Base-by-base conservation (phyloP, 2,888 invertebrate genomes). In the Zaprionus bogoriensis region DNA sequence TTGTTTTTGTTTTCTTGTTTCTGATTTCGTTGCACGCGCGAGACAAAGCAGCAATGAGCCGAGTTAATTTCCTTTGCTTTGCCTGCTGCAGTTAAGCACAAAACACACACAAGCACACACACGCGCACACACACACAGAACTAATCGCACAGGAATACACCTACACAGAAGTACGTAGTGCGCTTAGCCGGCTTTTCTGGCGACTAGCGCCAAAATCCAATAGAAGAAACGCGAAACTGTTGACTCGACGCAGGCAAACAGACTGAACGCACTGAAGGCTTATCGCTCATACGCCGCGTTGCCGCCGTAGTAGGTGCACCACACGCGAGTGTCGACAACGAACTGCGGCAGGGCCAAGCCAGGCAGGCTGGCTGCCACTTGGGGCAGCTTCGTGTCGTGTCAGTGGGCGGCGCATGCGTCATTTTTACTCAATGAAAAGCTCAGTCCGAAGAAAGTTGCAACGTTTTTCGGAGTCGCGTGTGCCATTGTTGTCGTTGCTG, bases 361-460 rank as follows among this genome's bases (percentile, higher is more conserved):
- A 25, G 2, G 30, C 20, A 5, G 19, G 2, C 27, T 39, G 42
- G 46, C 51, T 48, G 32, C 42, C 47, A 30, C 30, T 14, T 39
- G 41, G 45, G 38, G 19, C 50, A 14, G 27, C 14, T n/a, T n/a
- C n/a, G n/a, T n/a, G n/a, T n/a, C n/a, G n/a, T 14, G 44, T 25
- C n/a, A 44, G 6, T 4, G 9, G 4, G 12, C 20, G 2, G 67
- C 75, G 80, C 75, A 78, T 76, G 80, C 80, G 84, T 65, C 81
- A 41, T 74, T 67, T 82, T 81, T 85, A 74, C 80, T 82, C 82
- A 82, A 82, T 82, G 82, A 82, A 82, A 80, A 76, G 77, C 83
- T 76, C 61, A 58, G 50, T 36, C 81, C 77, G 77, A 80, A 75
- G 32, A 48, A 39, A 36, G 53, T 54, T 51, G 70, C 55, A 48